Evolutionary conservation across 2,113 vertebrate genomes (phyloP).

Genomic region (Muntiacus reevesi): DNA sequence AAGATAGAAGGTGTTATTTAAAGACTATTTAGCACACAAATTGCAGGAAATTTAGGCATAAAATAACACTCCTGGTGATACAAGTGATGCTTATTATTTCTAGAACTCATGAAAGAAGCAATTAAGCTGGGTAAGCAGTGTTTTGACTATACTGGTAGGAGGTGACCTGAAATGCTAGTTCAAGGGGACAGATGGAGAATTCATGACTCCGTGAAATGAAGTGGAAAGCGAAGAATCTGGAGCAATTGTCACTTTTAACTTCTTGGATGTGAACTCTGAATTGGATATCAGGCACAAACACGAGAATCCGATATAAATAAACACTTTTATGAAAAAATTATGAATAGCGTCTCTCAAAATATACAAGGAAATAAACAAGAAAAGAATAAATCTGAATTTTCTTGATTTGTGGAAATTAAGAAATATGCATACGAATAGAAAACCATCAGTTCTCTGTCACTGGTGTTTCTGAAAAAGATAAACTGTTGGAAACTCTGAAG

Average conservation of each 20-base stretch:
- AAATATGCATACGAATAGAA: not conserved
- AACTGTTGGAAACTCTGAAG: not conserved
- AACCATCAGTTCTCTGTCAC: not conserved
- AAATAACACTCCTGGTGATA: not conserved
- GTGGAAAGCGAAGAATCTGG: slow-evolving; percentile 4
- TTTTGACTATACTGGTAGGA: not conserved
- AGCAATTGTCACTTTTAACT: slow-evolving; percentile 24
- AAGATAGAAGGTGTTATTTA: not conserved
- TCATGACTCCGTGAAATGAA: not conserved
- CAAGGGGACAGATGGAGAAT: slow-evolving; percentile 24
- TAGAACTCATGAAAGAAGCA: not conserved
- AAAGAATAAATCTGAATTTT: not conserved
- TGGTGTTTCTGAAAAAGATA: not conserved
- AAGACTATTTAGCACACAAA: not conserved
- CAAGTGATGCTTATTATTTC: not conserved
- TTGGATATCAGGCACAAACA: not conserved
- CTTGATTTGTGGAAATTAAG: not conserved
- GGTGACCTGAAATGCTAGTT: not conserved
- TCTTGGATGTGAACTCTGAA: not conserved
- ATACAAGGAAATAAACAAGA: not conserved
- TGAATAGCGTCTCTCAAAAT: not conserved
- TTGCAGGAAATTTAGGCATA: not conserved
- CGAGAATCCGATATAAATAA: not conserved
- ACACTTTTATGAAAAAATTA: not conserved
- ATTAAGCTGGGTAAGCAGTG: not conserved